Conservation (phyloP, 2,113 vertebrate species). For the Rhabdornis inornatus region DNA sequence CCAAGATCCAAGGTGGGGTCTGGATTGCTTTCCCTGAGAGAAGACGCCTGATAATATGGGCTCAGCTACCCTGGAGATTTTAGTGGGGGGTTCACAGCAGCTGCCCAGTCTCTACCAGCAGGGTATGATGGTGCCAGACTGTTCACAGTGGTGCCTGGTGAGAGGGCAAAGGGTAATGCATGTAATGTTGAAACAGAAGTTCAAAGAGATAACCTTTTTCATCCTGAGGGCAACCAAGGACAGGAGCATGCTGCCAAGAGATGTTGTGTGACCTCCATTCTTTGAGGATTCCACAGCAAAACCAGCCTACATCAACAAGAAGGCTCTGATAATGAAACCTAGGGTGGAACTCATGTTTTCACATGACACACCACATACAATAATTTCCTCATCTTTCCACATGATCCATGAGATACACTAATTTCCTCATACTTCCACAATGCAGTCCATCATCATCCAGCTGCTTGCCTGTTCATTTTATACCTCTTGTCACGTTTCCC, state of each 20-base stretch:
- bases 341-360: background rate
- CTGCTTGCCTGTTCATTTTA: background rate
- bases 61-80: background rate
- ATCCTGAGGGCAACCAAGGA: background rate
- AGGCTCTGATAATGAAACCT: background rate
- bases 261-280: background rate
- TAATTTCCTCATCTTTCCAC: background rate
- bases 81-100: background rate
- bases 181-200: background rate
- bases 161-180: accelerated
- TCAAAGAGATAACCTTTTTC: background rate
- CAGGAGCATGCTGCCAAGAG: background rate
- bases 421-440: background rate
- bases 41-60: background rate
- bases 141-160: accelerated
- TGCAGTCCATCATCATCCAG: background rate
- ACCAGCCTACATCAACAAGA: background rate
- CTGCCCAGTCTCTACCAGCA: background rate
- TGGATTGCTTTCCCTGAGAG: background rate
- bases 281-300: background rate
- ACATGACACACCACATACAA: background rate
- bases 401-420: background rate
- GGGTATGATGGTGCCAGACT: background rate
- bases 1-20: background rate
- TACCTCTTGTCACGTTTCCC: background rate